Evolutionary conservation across 1,140 invertebrate species (phyloP), one percentile per base, ranked within the genome.

Genomic region (Cheumatopsyche charites): DNA sequence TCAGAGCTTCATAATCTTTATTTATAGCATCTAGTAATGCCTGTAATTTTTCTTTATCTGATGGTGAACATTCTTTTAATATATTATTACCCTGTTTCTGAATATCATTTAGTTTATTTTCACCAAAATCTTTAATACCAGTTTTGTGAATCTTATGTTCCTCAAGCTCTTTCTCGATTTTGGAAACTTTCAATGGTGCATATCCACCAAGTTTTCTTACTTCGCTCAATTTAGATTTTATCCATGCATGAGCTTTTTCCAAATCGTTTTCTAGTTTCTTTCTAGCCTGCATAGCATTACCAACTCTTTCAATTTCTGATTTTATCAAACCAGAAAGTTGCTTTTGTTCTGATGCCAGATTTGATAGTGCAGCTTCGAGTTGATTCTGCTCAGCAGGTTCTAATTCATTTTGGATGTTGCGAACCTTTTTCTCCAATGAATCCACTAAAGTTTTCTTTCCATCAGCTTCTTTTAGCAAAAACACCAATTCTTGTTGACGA

Each of bases 331-430:
- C 84, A 13, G 89, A 87, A 0, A 97, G 80, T 77, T 91, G 88
- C 26, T 89, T 90, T 76, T 92, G 90, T 79, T 95, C 91, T 0
- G 85, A 84, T 23, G 86, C 86, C 6, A 93, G 79, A 78, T 88
- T 87, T 74, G 85, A 86, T 65, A 91, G 81, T 15, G 89, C 86
- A 0, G 86, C 84, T 79, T 92, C 90, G 47, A 94, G 77, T 79
- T 92, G 87, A 71, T 88, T 87, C 71, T 92, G 89, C 78, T 94
- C 92, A 17, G 87, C 86, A 67, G 88, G 87, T 79, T 96, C 94
- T n/a, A 97, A 79, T 80, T 97, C 94, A 72, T 90, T 88, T 77
- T 92, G 88, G 83, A 97, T 91, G 65, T 91, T 92, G 47, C 90
- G 88, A 3, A 96, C 88, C 55, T 94, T 90, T 79, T 93, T 93